Evolutionary conservation across 2,113 vertebrate genomes (phyloP), one percentile per base, ranked within the genome.

Genomic region (Rhegmatorhina hoffmannsi): DNA sequence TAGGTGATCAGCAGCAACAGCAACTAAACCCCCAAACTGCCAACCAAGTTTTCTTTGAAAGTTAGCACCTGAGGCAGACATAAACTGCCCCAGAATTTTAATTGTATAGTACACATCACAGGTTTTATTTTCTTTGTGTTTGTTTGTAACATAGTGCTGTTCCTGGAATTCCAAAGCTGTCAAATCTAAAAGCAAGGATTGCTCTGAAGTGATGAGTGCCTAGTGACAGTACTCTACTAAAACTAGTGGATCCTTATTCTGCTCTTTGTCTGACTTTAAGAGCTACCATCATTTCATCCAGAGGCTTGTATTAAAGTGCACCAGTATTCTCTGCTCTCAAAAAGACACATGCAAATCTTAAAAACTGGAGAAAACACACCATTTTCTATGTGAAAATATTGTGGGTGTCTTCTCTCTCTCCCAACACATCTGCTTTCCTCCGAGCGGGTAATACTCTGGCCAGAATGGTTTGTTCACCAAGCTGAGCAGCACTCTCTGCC

Each of bases 361-460:
- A 70, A 86, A 91, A 8, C 6, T 33, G 31, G 29, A 62, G 63
- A n/a, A 88, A 91, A 26, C 29, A 26, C 7, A 58, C 5, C 2
- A 28, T 76, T 87, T 79, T 78, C 43, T 43, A 1, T 33, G 23
- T 43, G 46, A 62, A 31, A 58, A 11, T 59, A 34, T n/a, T 2
- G 1, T 44, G 38, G 24, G 18, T 0, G 0, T 58, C 15, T 84
- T 21, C 9, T 44, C 9, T 47, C 7, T 38, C 38, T 77, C 40
- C 68, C 0, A 0, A 46, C 29, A 67, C 52, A 60, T 77, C 67
- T 62, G 60, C 38, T 78, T 91, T 46, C 26, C 29, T 47, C 38
- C 14, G 5, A 72, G 59, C 0, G 0, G 56, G 23, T 10, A 36
- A 34, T 3, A 6, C 16, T 91, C 44, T 33, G 10, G 0, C 40